Conservation (phyloP, 2,113 vertebrate species). For the Falco punctatus region DNA sequence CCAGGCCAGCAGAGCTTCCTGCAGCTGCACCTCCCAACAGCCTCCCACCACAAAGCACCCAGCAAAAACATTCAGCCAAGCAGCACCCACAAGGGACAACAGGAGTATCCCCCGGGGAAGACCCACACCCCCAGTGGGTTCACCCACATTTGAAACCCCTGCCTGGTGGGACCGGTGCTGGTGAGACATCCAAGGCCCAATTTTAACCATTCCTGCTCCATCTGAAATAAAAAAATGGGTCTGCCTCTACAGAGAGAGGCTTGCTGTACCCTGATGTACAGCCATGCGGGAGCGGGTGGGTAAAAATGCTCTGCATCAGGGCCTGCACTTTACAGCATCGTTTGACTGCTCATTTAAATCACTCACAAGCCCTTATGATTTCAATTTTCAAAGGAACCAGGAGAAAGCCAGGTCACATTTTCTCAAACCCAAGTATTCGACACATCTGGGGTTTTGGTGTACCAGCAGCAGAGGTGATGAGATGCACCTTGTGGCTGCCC, state of each 20-base stretch:
- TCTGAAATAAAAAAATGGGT: background rate
- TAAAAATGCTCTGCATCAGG: background rate
- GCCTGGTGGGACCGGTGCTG: background rate
- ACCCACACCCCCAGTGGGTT: background rate
- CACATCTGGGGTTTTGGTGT: background rate
- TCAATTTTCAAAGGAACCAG: background rate
- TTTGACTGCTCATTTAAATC: background rate
- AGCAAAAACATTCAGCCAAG: background rate
- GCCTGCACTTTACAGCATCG: background rate
- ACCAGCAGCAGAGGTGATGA: background rate
- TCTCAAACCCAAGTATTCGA: background rate
- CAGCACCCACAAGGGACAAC: background rate
- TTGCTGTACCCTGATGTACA: fast-evolving
- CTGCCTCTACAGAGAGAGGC: background rate
- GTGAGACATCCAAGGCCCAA: background rate
- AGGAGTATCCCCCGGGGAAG: background rate
- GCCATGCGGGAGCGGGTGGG: background rate
- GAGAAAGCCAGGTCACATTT: background rate
- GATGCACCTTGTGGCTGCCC: fast-evolving
- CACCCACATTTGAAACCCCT: background rate
- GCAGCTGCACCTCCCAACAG: background rate
- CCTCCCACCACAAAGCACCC: background rate
- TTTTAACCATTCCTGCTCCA: background rate
- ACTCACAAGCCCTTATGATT: background rate
- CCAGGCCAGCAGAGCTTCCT: slow-evolving; percentile 20